These are phyloP conservation scores for Catostylus mosaicus DNA, from an alignment of 30 jellyfish, hydroid and myxozoan species.

Conservation along the genomic window DNA sequence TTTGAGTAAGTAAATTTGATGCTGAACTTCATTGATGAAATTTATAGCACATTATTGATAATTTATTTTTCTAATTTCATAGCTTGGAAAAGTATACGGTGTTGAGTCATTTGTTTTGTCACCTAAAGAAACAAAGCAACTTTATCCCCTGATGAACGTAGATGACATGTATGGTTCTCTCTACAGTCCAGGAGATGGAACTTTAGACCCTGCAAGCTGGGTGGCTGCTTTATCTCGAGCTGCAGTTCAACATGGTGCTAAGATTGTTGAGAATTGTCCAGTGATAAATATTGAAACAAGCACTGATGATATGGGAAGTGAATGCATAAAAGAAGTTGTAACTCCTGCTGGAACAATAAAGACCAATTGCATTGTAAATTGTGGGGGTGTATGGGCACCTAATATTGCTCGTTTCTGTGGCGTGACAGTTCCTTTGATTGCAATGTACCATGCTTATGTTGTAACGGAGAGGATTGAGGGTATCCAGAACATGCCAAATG, in stretches of 20 bases:
- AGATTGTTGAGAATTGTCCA: constrained; percentile 78
- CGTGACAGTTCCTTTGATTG: constrained; percentile 90
- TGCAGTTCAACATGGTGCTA: constrained; percentile 91
- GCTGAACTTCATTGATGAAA: no score
- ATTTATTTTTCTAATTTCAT: no score
- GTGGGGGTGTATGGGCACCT: constrained; percentile 99
- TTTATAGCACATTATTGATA: background rate
- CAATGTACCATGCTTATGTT: constrained; percentile 95
- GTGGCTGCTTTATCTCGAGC: constrained; percentile 90
- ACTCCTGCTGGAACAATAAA: constrained; percentile 76
- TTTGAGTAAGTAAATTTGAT: no score
- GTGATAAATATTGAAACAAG: constrained; percentile 82
- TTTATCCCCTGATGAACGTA: constrained; percentile 90
- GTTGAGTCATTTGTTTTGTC: constrained; percentile 89
- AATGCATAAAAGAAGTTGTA: constrained; percentile 68
- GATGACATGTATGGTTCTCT: constrained; percentile 90
- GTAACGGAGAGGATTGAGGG: constrained; percentile 94
- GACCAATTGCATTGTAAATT: constrained; percentile 87
- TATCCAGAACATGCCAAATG: constrained; percentile 95
- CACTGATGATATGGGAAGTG: constrained; percentile 72
- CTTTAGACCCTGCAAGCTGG: constrained; percentile 98
- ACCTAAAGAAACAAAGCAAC: constrained; percentile 78
- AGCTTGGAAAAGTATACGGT: constrained; percentile 97
- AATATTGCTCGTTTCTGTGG: constrained; percentile 77
- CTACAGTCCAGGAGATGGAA: constrained; percentile 99